These are phyloP conservation scores for Microtus ochrogaster DNA, from an alignment of 2,113 vertebrate genomes.

Conservation along the genomic window DNA sequence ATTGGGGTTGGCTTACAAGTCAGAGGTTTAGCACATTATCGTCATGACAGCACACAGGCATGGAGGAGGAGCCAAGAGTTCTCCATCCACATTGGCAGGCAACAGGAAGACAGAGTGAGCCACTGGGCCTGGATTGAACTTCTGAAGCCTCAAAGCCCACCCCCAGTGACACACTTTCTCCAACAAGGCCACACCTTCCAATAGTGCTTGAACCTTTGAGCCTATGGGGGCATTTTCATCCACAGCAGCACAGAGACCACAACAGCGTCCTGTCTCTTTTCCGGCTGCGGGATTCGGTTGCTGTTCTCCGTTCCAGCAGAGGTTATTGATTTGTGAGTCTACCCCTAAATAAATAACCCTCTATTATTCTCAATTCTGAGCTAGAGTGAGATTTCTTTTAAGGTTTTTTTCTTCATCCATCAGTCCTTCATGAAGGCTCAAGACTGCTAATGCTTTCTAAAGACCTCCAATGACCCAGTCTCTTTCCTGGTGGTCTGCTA, in stretches of 20 bases:
- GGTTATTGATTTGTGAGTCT: too few relatives aligned
- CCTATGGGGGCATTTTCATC: background rate
- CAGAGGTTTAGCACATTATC: background rate
- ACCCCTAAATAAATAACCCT: too few relatives aligned
- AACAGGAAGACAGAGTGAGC: background rate
- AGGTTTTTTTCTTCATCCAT: too few relatives aligned
- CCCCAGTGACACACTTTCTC: background rate
- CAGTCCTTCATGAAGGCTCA: background rate
- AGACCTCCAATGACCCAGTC: background rate
- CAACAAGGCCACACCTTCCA: background rate
- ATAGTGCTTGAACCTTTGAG: background rate
- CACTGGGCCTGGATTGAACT: background rate
- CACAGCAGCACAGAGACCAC: background rate
- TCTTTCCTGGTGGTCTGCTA: background rate
- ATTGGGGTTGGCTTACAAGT: background rate
- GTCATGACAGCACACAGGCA: too few relatives aligned
- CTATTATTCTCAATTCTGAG: too few relatives aligned
- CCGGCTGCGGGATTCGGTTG: too few relatives aligned
- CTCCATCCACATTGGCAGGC: background rate
- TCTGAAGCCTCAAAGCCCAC: background rate
- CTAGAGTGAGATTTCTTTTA: too few relatives aligned
- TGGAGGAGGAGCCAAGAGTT: background rate
- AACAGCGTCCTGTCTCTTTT: too few relatives aligned
- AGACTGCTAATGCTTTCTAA: background rate
- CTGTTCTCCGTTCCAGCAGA: too few relatives aligned